These are phyloP conservation scores for Sylvilagus floridanus DNA, from an alignment of 2,797 vertebrate species.

Conservation along the genomic window DNA sequence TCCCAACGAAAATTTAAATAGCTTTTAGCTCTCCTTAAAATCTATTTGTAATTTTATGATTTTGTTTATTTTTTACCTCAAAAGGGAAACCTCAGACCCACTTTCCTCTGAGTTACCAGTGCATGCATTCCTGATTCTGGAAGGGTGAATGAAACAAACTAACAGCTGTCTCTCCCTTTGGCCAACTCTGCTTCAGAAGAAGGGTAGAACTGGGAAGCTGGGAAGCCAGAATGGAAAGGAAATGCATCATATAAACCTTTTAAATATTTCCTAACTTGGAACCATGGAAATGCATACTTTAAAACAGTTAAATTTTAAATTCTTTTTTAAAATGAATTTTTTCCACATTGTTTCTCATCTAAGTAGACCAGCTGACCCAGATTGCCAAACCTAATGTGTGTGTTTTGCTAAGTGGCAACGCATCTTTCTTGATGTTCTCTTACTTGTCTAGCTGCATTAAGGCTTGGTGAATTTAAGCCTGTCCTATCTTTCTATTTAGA, in stretches of 20 bases:
- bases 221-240: not conserved
- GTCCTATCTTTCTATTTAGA: slow-evolving; percentile 3
- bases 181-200: not conserved
- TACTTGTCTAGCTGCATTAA: not conserved
- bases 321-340: not conserved
- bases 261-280: not conserved
- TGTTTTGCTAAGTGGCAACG: not conserved
- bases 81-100: not conserved
- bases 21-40: slow-evolving; percentile 6
- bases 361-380: not conserved
- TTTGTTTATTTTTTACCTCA: slow-evolving; percentile 18
- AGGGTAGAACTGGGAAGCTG: not conserved
- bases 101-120: not conserved
- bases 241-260: not conserved
- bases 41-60: not conserved
- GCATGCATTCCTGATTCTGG: not conserved
- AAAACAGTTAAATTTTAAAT: slow-evolving; percentile 14
- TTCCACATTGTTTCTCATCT: not conserved
- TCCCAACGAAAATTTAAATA: not conserved
- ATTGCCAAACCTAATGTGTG: not conserved
- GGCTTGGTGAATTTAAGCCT: slow-evolving; percentile 3
- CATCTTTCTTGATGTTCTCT: not conserved
- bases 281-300: not conserved
- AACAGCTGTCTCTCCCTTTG: not conserved
- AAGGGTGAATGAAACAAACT: not conserved